Base-by-base conservation (phyloP, 1,140 invertebrate species). In the Dendroctonus ponderosae region DNA sequence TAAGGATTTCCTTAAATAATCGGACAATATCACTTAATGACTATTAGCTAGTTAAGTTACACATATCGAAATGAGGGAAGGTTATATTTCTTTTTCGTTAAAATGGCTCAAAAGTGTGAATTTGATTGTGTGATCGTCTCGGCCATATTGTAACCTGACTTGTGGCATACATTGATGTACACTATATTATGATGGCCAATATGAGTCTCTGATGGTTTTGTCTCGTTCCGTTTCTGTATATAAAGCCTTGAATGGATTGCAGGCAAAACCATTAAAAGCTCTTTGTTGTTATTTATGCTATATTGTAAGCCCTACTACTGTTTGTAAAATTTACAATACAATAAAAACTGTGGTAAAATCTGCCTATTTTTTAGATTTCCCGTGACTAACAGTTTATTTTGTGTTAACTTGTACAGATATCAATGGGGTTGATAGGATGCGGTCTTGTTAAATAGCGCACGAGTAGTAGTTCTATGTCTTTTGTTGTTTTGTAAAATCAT, bases 281-380 rank as follows among this genome's bases (percentile, higher is more conserved):
- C 49, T 15, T 56, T 44, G 44, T 67, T 67, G 66, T 67, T 67
- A 67, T 56, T 62, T 67, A 62, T 67, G 53, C 60, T 66, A 44
- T 44, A 62, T 26, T 56, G 43, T 62, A 62, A 42, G 66, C 52
- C 59, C 54, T 50, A 58, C 46, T 56, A 62, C 14, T 71, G 72
- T 74, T 76, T 76, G 74, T 76, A 75, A 75, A 70, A 70, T 74
- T 73, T 70, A 73, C 69, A 71, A 58, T 12, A 66, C 52, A 67
- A 76, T 76, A 75, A 76, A 75, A 74, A 74, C 60, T 76, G 70
- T 76, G 73, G 70, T 68, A 71, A 72, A 67, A 71, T 61, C 68
- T 11, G 6, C 42, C 7, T 50, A 42, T 49, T 51, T 68, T 65
- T 68, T 58, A 54, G 40, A 67, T 68, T 66, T 52, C 58, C 43